Evolutionary conservation across 1,140 invertebrate genomes (phyloP).

Genomic region (Drosophila parvula): DNA sequence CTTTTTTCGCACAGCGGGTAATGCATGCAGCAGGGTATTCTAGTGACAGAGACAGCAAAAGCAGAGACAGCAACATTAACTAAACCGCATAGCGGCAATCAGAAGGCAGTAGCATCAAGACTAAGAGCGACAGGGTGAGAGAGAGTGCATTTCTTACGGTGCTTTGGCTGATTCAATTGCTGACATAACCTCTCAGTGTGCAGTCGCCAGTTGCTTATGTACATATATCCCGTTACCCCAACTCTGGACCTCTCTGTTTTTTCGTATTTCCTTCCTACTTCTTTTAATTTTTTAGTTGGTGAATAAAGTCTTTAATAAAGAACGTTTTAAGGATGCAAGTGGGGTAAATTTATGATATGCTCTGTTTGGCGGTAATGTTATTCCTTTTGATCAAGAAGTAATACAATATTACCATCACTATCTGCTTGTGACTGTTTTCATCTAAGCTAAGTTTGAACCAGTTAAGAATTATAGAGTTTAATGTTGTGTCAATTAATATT

Average conservation of each 20-base stretch:
- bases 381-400: not conserved
- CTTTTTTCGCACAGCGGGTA: constrained; percentile 21
- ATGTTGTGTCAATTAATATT: too few species aligned
- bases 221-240: not conserved
- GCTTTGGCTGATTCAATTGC: constrained; percentile 45
- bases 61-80: constrained; percentile 26
- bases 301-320: constrained; percentile 13
- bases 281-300: constrained; percentile 1
- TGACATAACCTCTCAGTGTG: constrained; percentile 44
- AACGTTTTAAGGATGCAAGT: not conserved
- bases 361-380: not conserved
- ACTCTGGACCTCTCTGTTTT: not conserved
- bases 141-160: constrained; percentile 28
- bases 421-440: too few species aligned
- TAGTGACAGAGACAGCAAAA: constrained; percentile 13
- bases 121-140: not conserved
- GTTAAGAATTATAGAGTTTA: too few species aligned
- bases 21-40: constrained; percentile 12
- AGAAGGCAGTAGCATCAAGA: not conserved
- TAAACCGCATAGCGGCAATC: constrained; percentile 37
- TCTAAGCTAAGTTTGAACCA: too few species aligned
- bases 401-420: not conserved
- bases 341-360: not conserved
- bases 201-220: constrained; percentile 26
- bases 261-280: not conserved